phyloP scores from a whole-genome alignment of 2,888 invertebrate genomes.

The Oeneis ivallda region DNA sequence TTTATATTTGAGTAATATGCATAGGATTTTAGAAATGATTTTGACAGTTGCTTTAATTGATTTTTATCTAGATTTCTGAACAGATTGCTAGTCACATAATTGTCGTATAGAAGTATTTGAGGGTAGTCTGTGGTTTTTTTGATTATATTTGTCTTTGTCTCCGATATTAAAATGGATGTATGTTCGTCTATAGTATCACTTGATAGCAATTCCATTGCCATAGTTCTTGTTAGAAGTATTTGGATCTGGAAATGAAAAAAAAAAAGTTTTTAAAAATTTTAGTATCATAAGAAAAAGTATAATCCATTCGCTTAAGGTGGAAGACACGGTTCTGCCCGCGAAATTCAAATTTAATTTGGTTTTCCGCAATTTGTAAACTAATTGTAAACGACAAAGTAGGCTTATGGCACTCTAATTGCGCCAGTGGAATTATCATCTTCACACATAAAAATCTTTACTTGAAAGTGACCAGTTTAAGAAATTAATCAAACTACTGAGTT shows the following conservation, averaged over 20 bases:
- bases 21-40: constrained; percentile 57
- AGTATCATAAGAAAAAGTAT: too few relatives aligned
- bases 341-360: too few relatives aligned
- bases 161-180: constrained; percentile 39
- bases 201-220: constrained; percentile 53
- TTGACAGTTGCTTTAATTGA: constrained; percentile 58
- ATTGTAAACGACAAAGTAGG: too few relatives aligned
- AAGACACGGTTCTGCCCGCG: too few relatives aligned
- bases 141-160: constrained; percentile 59
- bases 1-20: constrained; percentile 46
- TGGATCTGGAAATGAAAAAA: constrained; percentile 57
- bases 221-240: constrained; percentile 60
- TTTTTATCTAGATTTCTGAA: constrained; percentile 58
- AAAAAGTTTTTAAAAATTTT: too few relatives aligned
- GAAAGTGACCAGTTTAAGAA: too few relatives aligned
- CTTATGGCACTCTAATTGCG: too few relatives aligned
- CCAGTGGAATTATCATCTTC: too few relatives aligned
- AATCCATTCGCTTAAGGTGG: too few relatives aligned
- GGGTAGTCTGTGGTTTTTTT: constrained; percentile 53
- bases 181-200: constrained; percentile 40
- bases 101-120: constrained; percentile 47
- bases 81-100: constrained; percentile 54
- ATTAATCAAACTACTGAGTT: too few relatives aligned
- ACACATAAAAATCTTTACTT: too few relatives aligned
- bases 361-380: too few relatives aligned